These are phyloP conservation scores for Diachrysia chrysitis DNA, from an alignment of 2,888 invertebrate genomes.

Conservation along the genomic window DNA sequence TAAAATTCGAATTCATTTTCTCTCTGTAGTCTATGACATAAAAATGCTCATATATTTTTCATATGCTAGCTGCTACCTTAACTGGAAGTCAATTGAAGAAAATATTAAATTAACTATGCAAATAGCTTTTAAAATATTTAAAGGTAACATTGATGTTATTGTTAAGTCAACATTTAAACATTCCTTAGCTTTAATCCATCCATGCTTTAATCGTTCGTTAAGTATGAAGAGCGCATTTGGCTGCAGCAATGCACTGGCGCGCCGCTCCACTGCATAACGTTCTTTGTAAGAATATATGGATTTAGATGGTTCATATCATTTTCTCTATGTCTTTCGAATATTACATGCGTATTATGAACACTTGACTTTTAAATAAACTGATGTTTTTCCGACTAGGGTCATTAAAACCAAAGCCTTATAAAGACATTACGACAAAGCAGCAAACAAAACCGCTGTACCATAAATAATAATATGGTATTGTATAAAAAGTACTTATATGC, in stretches of 20 bases:
- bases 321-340: too few species aligned
- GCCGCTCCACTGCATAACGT: too few species aligned
- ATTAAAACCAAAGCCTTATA: background rate
- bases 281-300: too few species aligned
- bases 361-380: background rate
- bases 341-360: background rate
- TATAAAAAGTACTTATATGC: background rate
- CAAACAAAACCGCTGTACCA: background rate
- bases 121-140: too few species aligned
- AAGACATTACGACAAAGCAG: background rate
- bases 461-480: slow-evolving; percentile 2
- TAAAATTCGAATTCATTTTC: background rate
- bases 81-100: background rate
- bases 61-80: slow-evolving; percentile 18
- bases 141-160: too few species aligned
- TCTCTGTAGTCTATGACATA: background rate
- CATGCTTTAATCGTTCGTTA: too few species aligned
- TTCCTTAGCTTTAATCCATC: too few species aligned
- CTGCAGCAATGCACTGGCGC: too few species aligned
- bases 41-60: background rate
- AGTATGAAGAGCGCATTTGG: too few species aligned
- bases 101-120: background rate
- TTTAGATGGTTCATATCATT: too few species aligned
- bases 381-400: background rate
- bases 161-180: too few species aligned